These are phyloP conservation scores for Notarius quadriscutis DNA, from an alignment of 2,113 vertebrate genomes.

Conservation along the genomic window DNA sequence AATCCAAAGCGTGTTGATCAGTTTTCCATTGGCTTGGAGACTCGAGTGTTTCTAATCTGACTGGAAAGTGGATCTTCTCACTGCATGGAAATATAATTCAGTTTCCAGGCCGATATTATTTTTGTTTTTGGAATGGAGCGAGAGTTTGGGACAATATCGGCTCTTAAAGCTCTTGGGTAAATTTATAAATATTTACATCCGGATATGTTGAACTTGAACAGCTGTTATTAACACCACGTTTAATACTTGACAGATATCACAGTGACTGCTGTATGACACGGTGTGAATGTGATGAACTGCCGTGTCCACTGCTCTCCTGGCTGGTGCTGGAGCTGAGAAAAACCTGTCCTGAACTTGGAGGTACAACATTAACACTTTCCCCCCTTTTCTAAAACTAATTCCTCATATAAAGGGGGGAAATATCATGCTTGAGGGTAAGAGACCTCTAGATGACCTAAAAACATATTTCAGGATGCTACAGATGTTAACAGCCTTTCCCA, in stretches of 20 bases:
- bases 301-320: conserved; percentile 74
- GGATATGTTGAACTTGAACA: background rate
- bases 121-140: conserved; percentile 61
- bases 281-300: conserved; percentile 73
- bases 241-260: conserved; percentile 61
- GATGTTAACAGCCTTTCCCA: background rate
- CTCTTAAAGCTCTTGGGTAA: conserved; percentile 68
- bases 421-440: background rate
- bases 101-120: background rate
- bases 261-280: conserved; percentile 53
- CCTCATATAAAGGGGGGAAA: background rate
- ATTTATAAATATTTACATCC: background rate
- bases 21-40: background rate
- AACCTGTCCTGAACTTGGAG: conserved; percentile 56
- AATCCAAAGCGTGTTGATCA: conserved; percentile 19
- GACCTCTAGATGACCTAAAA: background rate
- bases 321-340: conserved; percentile 59
- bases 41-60: too few species aligned
- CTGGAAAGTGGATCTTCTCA: background rate
- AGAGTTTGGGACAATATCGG: conserved; percentile 43
- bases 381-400: background rate
- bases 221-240: background rate
- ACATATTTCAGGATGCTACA: background rate
- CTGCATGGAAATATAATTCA: background rate
- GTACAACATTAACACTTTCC: conserved; percentile 16